A percentile compares a stretch with the other conserved stretches of the same genome.
phyloP scores from a whole-genome alignment of 2,888 invertebrate genomes.

The Ophioninae sp. region DNA sequence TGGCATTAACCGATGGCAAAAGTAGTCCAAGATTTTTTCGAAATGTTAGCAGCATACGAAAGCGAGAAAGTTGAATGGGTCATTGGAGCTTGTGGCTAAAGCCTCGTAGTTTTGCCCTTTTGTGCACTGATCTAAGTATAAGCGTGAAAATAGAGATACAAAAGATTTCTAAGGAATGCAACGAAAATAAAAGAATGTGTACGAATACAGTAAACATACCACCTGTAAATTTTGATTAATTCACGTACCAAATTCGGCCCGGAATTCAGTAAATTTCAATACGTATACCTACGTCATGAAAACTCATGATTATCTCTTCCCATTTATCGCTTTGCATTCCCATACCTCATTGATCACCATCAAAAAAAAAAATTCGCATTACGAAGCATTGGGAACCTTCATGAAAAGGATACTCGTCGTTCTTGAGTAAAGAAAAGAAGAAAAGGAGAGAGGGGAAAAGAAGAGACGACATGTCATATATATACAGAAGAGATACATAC shows the following conservation, averaged over 20 bases:
- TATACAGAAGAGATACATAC: not conserved
- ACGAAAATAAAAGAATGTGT: not conserved
- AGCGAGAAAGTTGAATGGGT: too few species aligned
- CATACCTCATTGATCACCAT: not conserved
- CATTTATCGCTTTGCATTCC: not conserved
- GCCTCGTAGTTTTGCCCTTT: too few species aligned
- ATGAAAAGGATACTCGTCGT: constrained; percentile 48
- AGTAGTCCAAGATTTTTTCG: too few species aligned
- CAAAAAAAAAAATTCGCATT: constrained; percentile 17
- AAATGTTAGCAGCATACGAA: too few species aligned
- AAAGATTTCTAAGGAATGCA: not conserved
- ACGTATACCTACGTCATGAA: constrained; percentile 25
- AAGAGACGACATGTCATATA: not conserved
- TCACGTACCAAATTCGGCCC: constrained; percentile 29
- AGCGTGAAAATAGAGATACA: not conserved
- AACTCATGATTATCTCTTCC: constrained; percentile 25
- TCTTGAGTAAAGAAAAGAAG: not conserved
- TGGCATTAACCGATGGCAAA: too few species aligned
- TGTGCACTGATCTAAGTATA: too few species aligned
- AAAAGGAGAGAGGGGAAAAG: not conserved
- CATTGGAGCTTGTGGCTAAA: too few species aligned
- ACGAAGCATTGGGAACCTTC: constrained; percentile 40
- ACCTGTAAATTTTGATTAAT: constrained; percentile 63
- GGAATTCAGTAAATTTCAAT: constrained; percentile 37
- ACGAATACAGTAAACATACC: constrained; percentile 36